phyloP scores from a whole-genome alignment of 2,888 invertebrate species.

The Alviniconcha strummeri region DNA sequence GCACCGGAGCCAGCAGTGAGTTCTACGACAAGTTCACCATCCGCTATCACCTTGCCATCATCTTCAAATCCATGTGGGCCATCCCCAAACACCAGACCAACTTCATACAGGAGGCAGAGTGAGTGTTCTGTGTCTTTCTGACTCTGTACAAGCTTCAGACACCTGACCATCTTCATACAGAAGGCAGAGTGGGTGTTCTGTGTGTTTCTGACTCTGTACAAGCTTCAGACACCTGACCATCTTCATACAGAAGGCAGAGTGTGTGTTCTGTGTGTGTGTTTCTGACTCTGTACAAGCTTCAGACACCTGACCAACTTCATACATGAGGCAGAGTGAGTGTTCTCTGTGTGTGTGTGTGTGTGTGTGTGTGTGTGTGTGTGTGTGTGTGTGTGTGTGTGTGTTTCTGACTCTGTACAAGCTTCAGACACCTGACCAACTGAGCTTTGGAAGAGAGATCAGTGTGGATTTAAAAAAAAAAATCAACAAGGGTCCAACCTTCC shows the following conservation, averaged over 20 bases:
- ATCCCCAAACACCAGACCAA: slow-evolving; percentile 89
- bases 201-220: too few relatives aligned
- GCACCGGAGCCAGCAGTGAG: slow-evolving; percentile 95
- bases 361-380: not conserved
- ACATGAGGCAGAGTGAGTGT: too few relatives aligned
- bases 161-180: too few relatives aligned
- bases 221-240: too few relatives aligned
- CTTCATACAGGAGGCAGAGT: slow-evolving; percentile 90
- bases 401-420: not conserved
- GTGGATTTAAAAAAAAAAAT: not conserved
- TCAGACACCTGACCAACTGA: not conserved
- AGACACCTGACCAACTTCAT: too few relatives aligned
- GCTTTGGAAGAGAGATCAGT: too few relatives aligned
- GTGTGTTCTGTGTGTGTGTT: too few relatives aligned
- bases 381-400: not conserved
- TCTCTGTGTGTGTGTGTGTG: not conserved
- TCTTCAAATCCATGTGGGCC: slow-evolving; percentile 95
- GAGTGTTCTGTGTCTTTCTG: slow-evolving; percentile 47
- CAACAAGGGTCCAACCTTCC: too few relatives aligned
- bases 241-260: too few relatives aligned
- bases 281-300: too few relatives aligned
- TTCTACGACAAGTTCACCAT: slow-evolving; percentile 99
- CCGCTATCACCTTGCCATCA: slow-evolving; percentile 97
- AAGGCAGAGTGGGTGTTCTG: too few relatives aligned
- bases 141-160: not conserved